Percentiles rank a stretch among this genome's conserved stretches.
These are phyloP conservation scores for Synergus gifuensis DNA, from an alignment of 2,888 invertebrate genomes.

Conservation along the genomic window DNA sequence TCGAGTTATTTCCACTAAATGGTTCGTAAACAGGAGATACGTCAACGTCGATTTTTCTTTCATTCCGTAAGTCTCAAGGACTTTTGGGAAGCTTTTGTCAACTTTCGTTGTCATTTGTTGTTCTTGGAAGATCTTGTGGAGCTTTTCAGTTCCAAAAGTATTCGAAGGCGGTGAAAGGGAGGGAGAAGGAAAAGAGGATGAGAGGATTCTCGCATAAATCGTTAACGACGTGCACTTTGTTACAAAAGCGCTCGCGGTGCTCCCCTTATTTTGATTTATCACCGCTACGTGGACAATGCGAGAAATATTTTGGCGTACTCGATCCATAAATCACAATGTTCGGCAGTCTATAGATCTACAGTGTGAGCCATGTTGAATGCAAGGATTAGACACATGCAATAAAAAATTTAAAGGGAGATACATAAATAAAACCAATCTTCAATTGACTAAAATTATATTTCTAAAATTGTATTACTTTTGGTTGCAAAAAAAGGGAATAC, in stretches of 20 bases:
- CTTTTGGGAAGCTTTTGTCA: slow-evolving; percentile 4
- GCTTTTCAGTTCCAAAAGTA: slow-evolving; percentile 25
- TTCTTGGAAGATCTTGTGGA: slow-evolving; percentile 12
- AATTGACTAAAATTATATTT: too few species aligned
- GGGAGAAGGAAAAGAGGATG: slow-evolving; percentile 47
- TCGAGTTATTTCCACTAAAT: slow-evolving; percentile 30
- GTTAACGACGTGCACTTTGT: slow-evolving; percentile 70
- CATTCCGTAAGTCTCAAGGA: background rate
- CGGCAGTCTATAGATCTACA: slow-evolving; percentile 37
- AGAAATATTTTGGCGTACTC: slow-evolving; percentile 73
- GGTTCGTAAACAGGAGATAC: slow-evolving; percentile 32
- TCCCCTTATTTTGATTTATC: slow-evolving; percentile 69
- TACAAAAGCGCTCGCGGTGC: slow-evolving; percentile 60
- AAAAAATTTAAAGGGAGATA: background rate
- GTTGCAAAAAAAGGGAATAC: background rate
- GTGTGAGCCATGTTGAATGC: slow-evolving; percentile 1
- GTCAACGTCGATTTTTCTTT: background rate
- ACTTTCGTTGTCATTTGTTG: slow-evolving; percentile 25
- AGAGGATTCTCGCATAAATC: slow-evolving; percentile 69
- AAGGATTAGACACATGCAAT: background rate
- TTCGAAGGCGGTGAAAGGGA: slow-evolving; percentile 48
- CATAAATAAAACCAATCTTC: background rate
- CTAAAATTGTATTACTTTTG: background rate
- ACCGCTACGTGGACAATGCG: slow-evolving; percentile 72
- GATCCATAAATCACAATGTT: slow-evolving; percentile 69